Evolutionary conservation across 2,888 invertebrate genomes (phyloP).

Genomic region (Melangyna quadrimaculata): DNA sequence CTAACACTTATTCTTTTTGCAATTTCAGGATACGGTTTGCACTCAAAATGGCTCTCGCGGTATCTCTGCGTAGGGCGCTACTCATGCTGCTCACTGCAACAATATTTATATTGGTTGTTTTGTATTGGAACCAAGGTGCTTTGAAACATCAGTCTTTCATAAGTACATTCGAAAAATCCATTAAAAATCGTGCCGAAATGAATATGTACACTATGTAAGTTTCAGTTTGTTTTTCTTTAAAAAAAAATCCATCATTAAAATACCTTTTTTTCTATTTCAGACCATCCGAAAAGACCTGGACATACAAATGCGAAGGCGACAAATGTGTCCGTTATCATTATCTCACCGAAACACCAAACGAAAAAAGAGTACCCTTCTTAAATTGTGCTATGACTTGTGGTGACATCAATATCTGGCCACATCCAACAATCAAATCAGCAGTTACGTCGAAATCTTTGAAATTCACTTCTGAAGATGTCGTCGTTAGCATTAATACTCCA

Average conservation of each 20-base stretch:
- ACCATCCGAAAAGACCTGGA: conserved; percentile 85
- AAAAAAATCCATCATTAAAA: neutral
- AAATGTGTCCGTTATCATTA: conserved; percentile 85
- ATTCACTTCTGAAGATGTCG: conserved; percentile 79
- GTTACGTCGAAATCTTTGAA: conserved; percentile 85
- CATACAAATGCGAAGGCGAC: conserved; percentile 87
- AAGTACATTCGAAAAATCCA: conserved; percentile 77
- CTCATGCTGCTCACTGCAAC: conserved; percentile 83
- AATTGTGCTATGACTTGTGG: conserved; percentile 92
- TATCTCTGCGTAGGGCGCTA: conserved; percentile 83
- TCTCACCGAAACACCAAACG: conserved; percentile 78
- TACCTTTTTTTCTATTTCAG: conserved; percentile 70
- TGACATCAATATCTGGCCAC: conserved; percentile 88
- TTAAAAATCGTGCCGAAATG: conserved; percentile 74
- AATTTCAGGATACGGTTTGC: conserved; percentile 79
- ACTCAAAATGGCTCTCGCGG: conserved; percentile 80
- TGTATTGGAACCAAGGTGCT: conserved; percentile 85
- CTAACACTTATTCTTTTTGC: neutral
- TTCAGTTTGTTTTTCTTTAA: neutral
- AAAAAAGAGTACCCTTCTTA: conserved; percentile 83
- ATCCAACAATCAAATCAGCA: conserved; percentile 87
- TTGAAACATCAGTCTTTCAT: conserved; percentile 81
- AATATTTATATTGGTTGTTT: conserved; percentile 83
- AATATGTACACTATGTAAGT: conserved; percentile 77
- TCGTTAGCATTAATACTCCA: conserved; percentile 77